Base-by-base conservation (phyloP, 2,888 invertebrate genomes). In the Acleris sparsana region DNA sequence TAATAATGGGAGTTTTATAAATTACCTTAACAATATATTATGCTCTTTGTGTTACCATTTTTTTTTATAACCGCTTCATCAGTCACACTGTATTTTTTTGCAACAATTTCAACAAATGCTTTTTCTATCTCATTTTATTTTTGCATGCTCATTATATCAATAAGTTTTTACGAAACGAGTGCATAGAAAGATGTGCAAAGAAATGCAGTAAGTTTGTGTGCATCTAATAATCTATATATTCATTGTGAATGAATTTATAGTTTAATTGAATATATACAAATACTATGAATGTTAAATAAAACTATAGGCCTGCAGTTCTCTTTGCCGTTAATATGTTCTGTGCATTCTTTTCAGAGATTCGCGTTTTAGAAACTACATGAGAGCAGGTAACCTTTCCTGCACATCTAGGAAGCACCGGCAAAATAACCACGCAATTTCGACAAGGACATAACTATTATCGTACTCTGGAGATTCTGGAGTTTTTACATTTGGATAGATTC, bases 261-360 rank as follows among this genome's bases (percentile, higher is more conserved):
- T 53, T 4, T 25, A 53, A 5, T 33, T 13, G 17, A n/a, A 6
- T 18, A 43, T 18, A 55, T 5, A 18, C 55, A 20, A 55, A 39
- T 39, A 13, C 4, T 39, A 39, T 6, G 3, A 20, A 5, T 13
- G 16, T 44, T 9, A 2, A 9, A 11, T 22, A 44, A 16, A 17
- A 13, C 5, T 16, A 20, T 75, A 74, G 72, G 75, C 70, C 83
- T 84, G 84, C 85, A 79, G 71, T 71, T 70, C 13, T 87, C 89
- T 90, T 89, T 90, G 89, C 87, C 81, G 79, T 83, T 85, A 82
- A 77, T 78, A 69, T 75, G 68, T 86, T 91, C 92, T 91, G 86
- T 91, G 91, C 91, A 89, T 89, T 92, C 89, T 89, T 91, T 92
- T 91, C 92, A 92, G 92, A 89, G 73, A 75, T 90, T 87, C 90